A percentile compares a stretch with the other conserved stretches of the same genome.
These are phyloP conservation scores for Pedicia rivosa DNA, from an alignment of 2,888 invertebrate genomes.

Conservation along the genomic window DNA sequence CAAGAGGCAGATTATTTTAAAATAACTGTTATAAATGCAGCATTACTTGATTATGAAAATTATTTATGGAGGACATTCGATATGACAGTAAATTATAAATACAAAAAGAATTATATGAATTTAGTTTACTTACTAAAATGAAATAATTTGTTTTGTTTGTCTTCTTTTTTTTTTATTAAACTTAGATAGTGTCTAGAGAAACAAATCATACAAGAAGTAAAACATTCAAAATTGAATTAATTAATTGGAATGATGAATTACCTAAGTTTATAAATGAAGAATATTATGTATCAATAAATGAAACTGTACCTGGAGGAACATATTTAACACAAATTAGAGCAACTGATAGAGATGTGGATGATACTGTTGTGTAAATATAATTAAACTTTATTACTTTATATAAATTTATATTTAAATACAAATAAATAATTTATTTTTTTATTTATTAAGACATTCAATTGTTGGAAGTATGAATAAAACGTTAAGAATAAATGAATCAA, in stretches of 20 bases:
- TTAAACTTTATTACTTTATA: background rate
- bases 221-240: conserved; percentile 34
- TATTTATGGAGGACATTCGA: conserved; percentile 33
- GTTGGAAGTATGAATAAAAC: conserved; percentile 31
- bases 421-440: conserved; percentile 4
- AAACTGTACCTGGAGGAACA: conserved; percentile 36
- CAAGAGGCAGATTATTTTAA: conserved; percentile 41
- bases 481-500: conserved; percentile 34
- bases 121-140: conserved; percentile 3
- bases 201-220: conserved; percentile 25
- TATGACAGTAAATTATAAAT: conserved; percentile 21
- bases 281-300: conserved; percentile 32
- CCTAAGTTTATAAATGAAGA: conserved; percentile 39
- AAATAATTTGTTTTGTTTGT: background rate
- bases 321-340: conserved; percentile 39
- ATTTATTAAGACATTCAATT: conserved; percentile 34
- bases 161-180: conserved; percentile 6
- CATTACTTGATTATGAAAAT: conserved; percentile 41
- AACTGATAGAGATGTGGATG: conserved; percentile 42
- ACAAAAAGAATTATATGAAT: background rate
- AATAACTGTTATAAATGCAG: conserved; percentile 37
- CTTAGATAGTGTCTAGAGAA: conserved; percentile 26
- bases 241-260: conserved; percentile 54
- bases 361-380: conserved; percentile 36
- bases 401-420: background rate